Evolutionary conservation across 2,888 invertebrate species (phyloP), one percentile per base, ranked within the genome.

Genomic region (Rhingia campestris): DNA sequence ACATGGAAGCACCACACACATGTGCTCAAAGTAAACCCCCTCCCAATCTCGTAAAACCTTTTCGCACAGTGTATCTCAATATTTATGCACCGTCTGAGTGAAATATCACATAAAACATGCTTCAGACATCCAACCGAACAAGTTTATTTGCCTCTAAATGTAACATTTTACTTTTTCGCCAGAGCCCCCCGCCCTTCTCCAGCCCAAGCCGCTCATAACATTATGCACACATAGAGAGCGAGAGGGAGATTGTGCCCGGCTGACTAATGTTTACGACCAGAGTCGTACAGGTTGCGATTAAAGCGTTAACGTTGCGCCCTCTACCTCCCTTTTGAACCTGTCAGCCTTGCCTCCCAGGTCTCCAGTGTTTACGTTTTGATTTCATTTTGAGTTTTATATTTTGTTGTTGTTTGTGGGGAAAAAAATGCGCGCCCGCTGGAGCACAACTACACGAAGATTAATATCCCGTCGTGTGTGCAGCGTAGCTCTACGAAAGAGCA

Each of bases 281-380:
- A 74, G 74, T 75, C 74, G 74, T 75, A 84, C 84, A 84, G 84
- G 84, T 84, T 84, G 84, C 74, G 84, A 84, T 84, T 84, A 84
- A 84, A 84, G 84, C 80, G 84, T 84, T 84, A 84, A 75, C 74
- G 59, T 80, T 59, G 53, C 74, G 59, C 84, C 84, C 74, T 64
- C 80, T 75, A 45, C 64, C 59, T 70, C 80, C 70, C 80, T 45
- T 49, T 63, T 80, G 58, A 84, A 84, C 84, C 84, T 84, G 84
- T 80, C 84, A 84, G 70, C 80, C 59, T 74, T 54, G n/a, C 74
- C 84, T 43, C 9, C 22, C 22, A 6, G 73, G 53, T 73, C 12
- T 53, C 22, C 53, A 39, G 58, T 86, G 87, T 82, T 87, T 86
- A 82, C 61, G 82, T 69, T 87, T 67, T 82, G 84, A 82, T 86